These are phyloP conservation scores for Cyanoliseus patagonus DNA, from an alignment of 2,113 vertebrate genomes.

Conservation along the genomic window DNA sequence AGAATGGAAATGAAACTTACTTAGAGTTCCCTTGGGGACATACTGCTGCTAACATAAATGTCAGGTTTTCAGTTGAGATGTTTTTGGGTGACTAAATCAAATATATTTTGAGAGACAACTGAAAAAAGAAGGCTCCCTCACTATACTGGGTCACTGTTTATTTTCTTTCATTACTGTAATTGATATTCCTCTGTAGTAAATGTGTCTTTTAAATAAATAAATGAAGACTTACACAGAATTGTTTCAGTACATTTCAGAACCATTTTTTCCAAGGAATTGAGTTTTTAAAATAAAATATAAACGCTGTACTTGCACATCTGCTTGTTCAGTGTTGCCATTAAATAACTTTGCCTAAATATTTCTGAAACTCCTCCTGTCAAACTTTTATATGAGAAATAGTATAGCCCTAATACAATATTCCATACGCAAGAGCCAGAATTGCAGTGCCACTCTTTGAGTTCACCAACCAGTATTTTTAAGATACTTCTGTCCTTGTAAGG, in stretches of 20 bases:
- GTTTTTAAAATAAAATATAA: neutral
- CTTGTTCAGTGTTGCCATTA: neutral
- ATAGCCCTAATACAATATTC: neutral
- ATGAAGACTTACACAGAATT: neutral
- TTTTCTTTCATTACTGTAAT: neutral
- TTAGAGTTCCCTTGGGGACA: neutral
- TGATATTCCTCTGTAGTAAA: neutral
- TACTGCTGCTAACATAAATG: neutral
- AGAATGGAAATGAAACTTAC: neutral
- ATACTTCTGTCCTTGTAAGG: neutral
- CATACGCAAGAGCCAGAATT: neutral
- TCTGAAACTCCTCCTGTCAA: neutral
- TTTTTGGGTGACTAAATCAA: neutral
- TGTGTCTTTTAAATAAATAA: neutral
- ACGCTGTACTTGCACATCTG: neutral
- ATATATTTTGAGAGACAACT: neutral
- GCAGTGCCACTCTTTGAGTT: neutral
- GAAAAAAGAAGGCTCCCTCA: neutral
- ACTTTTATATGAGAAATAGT: neutral
- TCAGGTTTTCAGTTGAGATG: neutral
- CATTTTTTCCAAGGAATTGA: neutral
- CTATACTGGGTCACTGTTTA: neutral
- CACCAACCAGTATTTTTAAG: neutral
- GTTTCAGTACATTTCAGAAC: neutral
- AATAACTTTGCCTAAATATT: neutral